Evolutionary conservation across 1,140 invertebrate species (phyloP).

Genomic region (Neodiprion lecontei): DNA sequence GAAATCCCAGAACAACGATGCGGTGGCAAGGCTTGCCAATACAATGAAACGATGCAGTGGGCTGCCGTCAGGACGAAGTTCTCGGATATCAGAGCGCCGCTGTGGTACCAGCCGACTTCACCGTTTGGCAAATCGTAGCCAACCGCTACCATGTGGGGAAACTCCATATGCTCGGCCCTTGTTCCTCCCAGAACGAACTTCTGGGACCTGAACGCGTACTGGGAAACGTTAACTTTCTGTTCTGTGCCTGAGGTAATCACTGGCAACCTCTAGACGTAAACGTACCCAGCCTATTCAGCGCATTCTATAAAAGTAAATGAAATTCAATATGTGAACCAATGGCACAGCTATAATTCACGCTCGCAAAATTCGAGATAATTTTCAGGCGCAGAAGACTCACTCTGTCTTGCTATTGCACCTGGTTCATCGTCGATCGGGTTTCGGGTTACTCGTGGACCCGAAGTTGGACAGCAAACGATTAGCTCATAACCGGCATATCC

Average conservation of each 20-base stretch:
- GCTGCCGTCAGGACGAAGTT: slow-evolving; percentile 61
- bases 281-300: slow-evolving; percentile 39
- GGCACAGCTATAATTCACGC: too few species aligned
- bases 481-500: too few species aligned
- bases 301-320: slow-evolving; percentile 40
- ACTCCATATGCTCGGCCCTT: slow-evolving; percentile 50
- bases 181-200: slow-evolving; percentile 56
- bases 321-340: not conserved
- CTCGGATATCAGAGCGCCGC: slow-evolving; percentile 62
- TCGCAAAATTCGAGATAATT: too few species aligned
- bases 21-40: slow-evolving; percentile 34
- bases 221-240: slow-evolving; percentile 38
- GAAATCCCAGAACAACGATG: too few species aligned
- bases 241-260: slow-evolving; percentile 35
- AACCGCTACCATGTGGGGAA: slow-evolving; percentile 58
- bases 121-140: slow-evolving; percentile 31
- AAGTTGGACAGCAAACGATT: too few species aligned
- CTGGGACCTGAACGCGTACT: slow-evolving; percentile 39
- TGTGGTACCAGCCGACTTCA: slow-evolving; percentile 50
- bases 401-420: slow-evolving; percentile 28
- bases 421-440: not conserved
- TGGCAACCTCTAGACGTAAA: slow-evolving; percentile 31
- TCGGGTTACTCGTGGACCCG: not conserved
- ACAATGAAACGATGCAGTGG: slow-evolving; percentile 50
- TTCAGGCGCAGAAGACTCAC: slow-evolving; percentile 20